Evolutionary conservation across 2,113 vertebrate genomes (phyloP), one percentile per base, ranked within the genome.

Genomic region (Hipposideros armiger): DNA sequence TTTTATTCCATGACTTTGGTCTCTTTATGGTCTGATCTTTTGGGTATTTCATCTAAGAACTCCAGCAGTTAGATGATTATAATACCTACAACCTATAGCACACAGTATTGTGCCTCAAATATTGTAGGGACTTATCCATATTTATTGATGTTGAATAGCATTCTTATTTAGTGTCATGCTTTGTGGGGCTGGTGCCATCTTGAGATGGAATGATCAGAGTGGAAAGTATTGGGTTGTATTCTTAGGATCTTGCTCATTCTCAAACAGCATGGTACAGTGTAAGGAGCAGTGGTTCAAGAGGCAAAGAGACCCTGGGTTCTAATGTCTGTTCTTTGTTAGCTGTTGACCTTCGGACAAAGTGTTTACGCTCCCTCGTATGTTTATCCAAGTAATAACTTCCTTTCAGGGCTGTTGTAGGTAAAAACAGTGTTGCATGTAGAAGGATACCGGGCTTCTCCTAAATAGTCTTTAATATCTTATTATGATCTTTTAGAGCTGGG

Each of bases 241-340:
- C 54, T 74, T 50, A 17, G 45, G 16, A 1, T 52, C 60, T 40
- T 24, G 3, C 26, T 67, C 45, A n/a, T 56, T 66, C 40, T 58
- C 45, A 13, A 30, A 26, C 30, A 60, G 22, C 3, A 0, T 11
- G 56, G 1, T 4, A 3, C 4, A 22, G 30, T 4, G 0, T 1
- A 1, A 9, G 9, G 24, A 67, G 11, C 6, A 5, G 28, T 56
- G 45, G 32, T 62, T 77, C 20, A 5, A 36, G 16, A 50, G 42
- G 78, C 88, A 76, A 84, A 67, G 60, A 60, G 56, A 24, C 7
- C 4, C 60, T 4, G 1, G 26, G 4, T n/a, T 32, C 50, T n/a
- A 13, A 56, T 69, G 13, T 56, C 8, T 81, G 1, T 5, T 90
- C 24, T 87, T 58, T 56, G n/a, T 30, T 36, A 64, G 47, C n/a